A percentile compares a stretch with the other conserved stretches of the same genome.
phyloP scores from a whole-genome alignment of 2,797 vertebrate genomes.

The Mormyrops attenuatus region DNA sequence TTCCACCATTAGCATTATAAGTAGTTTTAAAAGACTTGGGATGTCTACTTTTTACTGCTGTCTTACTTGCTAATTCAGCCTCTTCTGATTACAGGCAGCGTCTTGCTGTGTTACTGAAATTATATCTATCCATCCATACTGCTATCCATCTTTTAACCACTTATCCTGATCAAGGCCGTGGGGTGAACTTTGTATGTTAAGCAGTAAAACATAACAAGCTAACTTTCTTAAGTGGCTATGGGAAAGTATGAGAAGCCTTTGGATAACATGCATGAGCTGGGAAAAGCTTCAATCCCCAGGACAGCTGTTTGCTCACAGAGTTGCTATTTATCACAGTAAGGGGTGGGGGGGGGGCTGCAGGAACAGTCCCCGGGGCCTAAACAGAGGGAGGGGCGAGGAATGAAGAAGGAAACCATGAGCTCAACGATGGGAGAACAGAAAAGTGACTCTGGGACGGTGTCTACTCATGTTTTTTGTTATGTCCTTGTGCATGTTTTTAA shows the following conservation, averaged over 20 bases:
- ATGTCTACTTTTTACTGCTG: not conserved
- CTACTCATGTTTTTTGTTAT: not conserved
- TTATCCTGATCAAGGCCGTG: not conserved
- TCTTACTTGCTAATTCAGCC: not conserved
- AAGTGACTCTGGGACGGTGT: not conserved
- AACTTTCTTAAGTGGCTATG: conserved; percentile 34
- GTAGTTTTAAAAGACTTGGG: not conserved
- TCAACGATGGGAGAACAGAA: not conserved
- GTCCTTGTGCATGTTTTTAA: not conserved
- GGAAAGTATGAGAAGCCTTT: conserved; percentile 31
- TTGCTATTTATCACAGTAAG: conserved; percentile 34
- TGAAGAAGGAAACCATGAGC: not conserved
- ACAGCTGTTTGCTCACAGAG: conserved; percentile 30
- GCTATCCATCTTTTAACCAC: not conserved
- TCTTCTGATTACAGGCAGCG: not conserved
- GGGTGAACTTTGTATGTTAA: not conserved
- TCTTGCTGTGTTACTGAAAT: not conserved
- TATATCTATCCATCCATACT: not conserved
- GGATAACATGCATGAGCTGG: conserved; percentile 28
- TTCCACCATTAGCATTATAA: not conserved
- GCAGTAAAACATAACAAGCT: not conserved
- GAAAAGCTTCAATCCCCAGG: conserved; percentile 27
- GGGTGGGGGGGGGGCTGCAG: conserved; percentile 11
- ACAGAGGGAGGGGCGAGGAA: not conserved
- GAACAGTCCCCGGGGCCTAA: not conserved